phyloP scores from a whole-genome alignment of 2,888 invertebrate genomes.

The Papilio gigon region DNA sequence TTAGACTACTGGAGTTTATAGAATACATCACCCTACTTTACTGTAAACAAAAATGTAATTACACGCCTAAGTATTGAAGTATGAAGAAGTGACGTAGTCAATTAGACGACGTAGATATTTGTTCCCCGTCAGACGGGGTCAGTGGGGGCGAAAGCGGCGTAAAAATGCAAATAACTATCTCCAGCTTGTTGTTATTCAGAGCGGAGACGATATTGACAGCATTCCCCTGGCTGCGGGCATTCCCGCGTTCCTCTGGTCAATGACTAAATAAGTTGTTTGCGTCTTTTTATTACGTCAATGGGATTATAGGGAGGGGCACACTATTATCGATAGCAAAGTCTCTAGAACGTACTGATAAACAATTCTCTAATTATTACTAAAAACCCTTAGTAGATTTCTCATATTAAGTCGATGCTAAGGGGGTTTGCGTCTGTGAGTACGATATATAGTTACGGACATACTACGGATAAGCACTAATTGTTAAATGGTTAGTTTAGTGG shows the following conservation, averaged over 20 bases:
- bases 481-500: too few species aligned
- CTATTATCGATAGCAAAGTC: background rate
- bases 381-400: background rate
- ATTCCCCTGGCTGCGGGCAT: conserved; percentile 37
- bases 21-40: too few species aligned
- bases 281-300: conserved; percentile 34
- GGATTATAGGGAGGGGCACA: background rate
- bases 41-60: too few species aligned
- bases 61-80: background rate
- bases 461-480: too few species aligned
- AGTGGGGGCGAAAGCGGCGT: conserved; percentile 7
- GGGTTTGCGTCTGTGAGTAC: background rate
- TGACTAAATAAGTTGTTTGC: conserved; percentile 37
- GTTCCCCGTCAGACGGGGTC: conserved; percentile 13
- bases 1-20: too few species aligned
- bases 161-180: conserved; percentile 41
- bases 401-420: too few species aligned
- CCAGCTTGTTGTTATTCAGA: conserved; percentile 39
- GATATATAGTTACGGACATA: background rate
- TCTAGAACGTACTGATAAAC: too few species aligned
- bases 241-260: conserved; percentile 38
- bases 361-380: too few species aligned
- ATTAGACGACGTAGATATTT: background rate
- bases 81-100: background rate
- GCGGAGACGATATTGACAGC: conserved; percentile 41